Evolutionary conservation across 2,797 vertebrate species (phyloP), one percentile per base, ranked within the genome.

Genomic region (Sylvilagus floridanus): DNA sequence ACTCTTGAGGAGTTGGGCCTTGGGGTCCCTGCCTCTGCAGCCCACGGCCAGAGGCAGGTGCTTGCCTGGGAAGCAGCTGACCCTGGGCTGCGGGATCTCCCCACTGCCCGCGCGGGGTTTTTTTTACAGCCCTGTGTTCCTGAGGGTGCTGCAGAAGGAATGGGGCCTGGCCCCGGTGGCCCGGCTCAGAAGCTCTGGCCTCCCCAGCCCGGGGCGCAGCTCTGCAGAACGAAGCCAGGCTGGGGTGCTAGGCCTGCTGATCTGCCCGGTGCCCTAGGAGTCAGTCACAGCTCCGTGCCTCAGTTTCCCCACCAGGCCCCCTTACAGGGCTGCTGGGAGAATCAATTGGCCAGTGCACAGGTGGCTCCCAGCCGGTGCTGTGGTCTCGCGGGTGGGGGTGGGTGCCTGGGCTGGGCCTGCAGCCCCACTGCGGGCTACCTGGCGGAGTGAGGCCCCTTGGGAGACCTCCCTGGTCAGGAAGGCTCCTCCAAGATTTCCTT

Each of bases 141-240:
- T 2, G 11, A n/a, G 37, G 72, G 26, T 4, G 16, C 71, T 13
- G 57, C 1, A 28, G 52, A 13, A 6, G 14, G 50, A 35, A 32
- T 32, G 24, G 62, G 57, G 3, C 19, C n/a, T 5, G 0, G 0
- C 16, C 7, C 12, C 2, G 7, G n/a, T 0, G 13, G 84, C 9
- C 2, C 28, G 28, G 54, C 54, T 63, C 65, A 3, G 26, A 21
- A 22, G 35, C 1, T 4, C 69, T 4, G 4, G 2, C 32, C 4
- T 11, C 35, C 2, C 1, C 12, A 28, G 78, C 65, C 26, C 7
- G 4, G 47, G 42, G 84, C 12, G 6, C 4, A 0, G 1, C 6
- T 2, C 0, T 10, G 21, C 7, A 22, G 84, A 57, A 57, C 8
- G 54, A 57, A 57, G 54, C 54, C 37, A 37, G 37, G 16, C 24